Conservation (phyloP, 2,888 invertebrate genomes). For the Monoplex corrugatus region DNA sequence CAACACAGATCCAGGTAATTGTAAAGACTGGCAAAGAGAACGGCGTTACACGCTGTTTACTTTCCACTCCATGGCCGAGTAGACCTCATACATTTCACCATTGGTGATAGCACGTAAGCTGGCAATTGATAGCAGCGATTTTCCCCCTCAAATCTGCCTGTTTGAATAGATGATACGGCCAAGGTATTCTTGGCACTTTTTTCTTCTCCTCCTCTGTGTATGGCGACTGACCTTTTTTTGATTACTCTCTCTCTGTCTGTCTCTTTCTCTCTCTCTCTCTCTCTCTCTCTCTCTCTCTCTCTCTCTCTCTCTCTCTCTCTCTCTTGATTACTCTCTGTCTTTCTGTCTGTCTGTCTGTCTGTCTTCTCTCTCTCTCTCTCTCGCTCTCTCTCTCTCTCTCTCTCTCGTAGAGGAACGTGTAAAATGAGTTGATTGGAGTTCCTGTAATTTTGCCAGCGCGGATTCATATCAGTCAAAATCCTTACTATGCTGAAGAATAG, state of each 20-base stretch:
- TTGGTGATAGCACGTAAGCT: slow-evolving; percentile 6
- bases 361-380: too few relatives aligned
- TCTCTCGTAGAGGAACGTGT: too few relatives aligned
- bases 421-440: too few relatives aligned
- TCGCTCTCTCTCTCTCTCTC: too few relatives aligned
- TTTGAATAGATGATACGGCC: neutral
- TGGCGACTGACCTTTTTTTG: neutral
- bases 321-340: neutral
- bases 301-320: slow-evolving; percentile 25
- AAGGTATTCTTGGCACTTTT: neutral
- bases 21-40: neutral
- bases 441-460: too few relatives aligned
- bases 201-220: neutral
- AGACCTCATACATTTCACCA: neutral
- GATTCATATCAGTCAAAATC: too few relatives aligned
- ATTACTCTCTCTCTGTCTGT: neutral
- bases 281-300: slow-evolving; percentile 33
- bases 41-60: neutral
- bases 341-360: neutral
- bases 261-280: slow-evolving; percentile 7
- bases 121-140: neutral
- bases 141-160: neutral
- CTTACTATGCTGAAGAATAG: too few relatives aligned
- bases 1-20: neutral
- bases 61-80: neutral